Evolutionary conservation across 2,888 invertebrate species (phyloP), one percentile per base, ranked within the genome.

Genomic region (Phaedon cochleariae): DNA sequence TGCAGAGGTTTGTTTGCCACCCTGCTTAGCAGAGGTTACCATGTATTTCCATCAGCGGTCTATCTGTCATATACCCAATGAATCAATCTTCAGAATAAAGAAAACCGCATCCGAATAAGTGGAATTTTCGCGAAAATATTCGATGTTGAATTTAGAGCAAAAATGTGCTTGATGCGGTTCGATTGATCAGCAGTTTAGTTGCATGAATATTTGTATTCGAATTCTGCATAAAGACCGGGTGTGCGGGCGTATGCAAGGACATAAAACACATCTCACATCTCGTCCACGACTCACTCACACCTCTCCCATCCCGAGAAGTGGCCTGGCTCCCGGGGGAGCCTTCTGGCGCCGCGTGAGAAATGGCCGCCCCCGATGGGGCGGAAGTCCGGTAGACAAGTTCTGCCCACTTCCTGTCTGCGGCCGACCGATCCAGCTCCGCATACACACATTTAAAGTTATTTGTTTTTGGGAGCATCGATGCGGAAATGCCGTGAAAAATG

Each of bases 311-410:
- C 71, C 72, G 72, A 71, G 69, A 70, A 74, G 74, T 73, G 74
- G 73, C 72, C 64, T 65, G 68, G 68, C 57, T 71, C 73, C 73
- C 71, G 65, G 58, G 75, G 76, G 76, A 73, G 70, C 73, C 59
- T 75, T 73, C 73, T 75, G 79, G 78, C 78, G 79, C 79, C 81
- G 65, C 71, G 75, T 79, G 78, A 81, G 76, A 78, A 77, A 79
- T 78, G 77, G 74, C 67, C 67, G 64, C 71, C 74, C 73, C 77
- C 75, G 73, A 70, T 70, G 74, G 72, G 74, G 74, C 77, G 79
- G 80, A 79, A 73, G 78, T 80, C 80, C 80, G 79, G 78, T 76
- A 74, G 77, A 77, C 77, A 75, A 72, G 73, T 70, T 76, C 74
- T 69, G 69, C 72, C 75, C 75, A 72, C 72, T 75, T 77, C 78